Base-by-base conservation (phyloP, 2,888 invertebrate genomes). In the Cyrtodaria siliqua region DNA sequence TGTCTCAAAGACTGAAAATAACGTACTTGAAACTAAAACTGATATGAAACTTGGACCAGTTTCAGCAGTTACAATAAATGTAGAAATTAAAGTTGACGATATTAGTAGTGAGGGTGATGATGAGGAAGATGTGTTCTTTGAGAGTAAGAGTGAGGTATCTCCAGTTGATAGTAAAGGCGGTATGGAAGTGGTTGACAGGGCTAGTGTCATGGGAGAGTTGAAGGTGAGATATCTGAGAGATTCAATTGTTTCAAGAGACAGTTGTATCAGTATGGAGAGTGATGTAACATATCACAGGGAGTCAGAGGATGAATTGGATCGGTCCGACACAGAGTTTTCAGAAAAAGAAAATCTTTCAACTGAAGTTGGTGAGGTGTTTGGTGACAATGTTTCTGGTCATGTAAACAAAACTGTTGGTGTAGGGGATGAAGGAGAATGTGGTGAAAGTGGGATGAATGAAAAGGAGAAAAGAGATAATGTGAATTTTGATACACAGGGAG, bases 231-330 rank as follows among this genome's bases (percentile, higher is more conserved):
- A 12, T 33, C 12, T 6, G 3, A 33, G 33, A 33, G 12, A 12
- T 33, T 33, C 33, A 33, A 12, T 33, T 33, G 33, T 18, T 4
- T 23, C 40, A 12, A 66, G 75, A 59, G 66, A 29, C 14, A 70
- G 63, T 38, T 64, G 59, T 49, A 69, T 80, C 6, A 83, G 79
- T 64, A 49, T 61, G 18, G 79, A 69, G 38, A 71, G 74, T 74
- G 79, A 79, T 59, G 73, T 71, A 12, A 73, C 77, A 57, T 77
- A 79, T 71, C 69, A 82, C 56, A 71, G 72, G 26, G 79, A 76
- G n/a, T 76, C 70, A n/a, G 79, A 77, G 8, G 76, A 79, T 64
- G 67, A 62, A 49, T 24, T 61, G 33, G 49, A 60, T 60, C 60
- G 47, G 18, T 44, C 49, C 14, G 60, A 60, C 12, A 33, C 33